Base-by-base conservation (phyloP, 2,888 invertebrate species). In the Sturmia bella region DNA sequence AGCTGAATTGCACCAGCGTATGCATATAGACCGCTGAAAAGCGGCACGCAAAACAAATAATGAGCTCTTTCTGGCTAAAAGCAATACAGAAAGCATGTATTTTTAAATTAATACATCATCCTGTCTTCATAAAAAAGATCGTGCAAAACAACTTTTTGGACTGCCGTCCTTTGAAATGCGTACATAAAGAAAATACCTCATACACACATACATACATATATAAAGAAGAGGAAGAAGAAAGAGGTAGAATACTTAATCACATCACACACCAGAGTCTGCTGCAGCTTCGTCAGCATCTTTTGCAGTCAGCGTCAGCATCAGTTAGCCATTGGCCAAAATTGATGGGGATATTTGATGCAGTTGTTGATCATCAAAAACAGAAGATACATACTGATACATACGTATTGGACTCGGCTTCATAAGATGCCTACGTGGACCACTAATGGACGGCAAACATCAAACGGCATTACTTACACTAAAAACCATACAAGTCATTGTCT, bases 191-290 rank as follows among this genome's bases (percentile, higher is more conserved):
- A n/a, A 37, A 27, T 56, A 37, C 52, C 24, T 48, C 24, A 56
- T 24, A 39, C 9, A 37, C 37, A 64, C 15, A 15, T 32, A 7
- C 9, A 7, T 32, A 32, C 9, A 7, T 3, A 32, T 32, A 32
- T 4, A 19, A 3, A 39, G 24, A 57, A 15, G n/a, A 24, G 39
- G 13, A 32, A 32, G 32, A 7, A 54, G 27, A 61, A 52, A 63
- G 21, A 63, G 52, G 32, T 43, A 59, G 50, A 70, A 50, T 77
- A 86, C 88, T 88, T 88, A 88, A 88, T 89, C 88, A 89, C 87
- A 88, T 66, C 78, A 79, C 39, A 68, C 59, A 73, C 73, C 56
- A 77, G 57, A 48, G 57, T 27, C 48, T 63, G 70, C 76, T 32
- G 11, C 50, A 27, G 61, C 24, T 21, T 32, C 32, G 32, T 32